Evolutionary conservation across 1,140 invertebrate genomes (phyloP).

Genomic region (Aphaenogaster ashmeadi): DNA sequence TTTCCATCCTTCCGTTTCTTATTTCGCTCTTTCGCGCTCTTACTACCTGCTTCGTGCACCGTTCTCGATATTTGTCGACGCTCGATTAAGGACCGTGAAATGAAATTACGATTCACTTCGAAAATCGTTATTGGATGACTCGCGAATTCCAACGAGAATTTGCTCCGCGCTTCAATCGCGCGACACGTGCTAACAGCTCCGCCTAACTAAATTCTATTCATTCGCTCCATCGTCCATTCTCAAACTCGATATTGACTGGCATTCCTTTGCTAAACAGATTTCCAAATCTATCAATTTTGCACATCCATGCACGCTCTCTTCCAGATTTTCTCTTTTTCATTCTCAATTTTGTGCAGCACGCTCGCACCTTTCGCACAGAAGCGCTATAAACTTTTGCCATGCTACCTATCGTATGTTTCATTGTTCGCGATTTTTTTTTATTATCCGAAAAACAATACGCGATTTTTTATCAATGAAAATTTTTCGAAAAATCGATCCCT

Average conservation of each 20-base stretch:
- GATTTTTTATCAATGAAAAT: neutral
- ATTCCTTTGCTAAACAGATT: slow-evolving; percentile 23
- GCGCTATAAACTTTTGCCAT: slow-evolving; percentile 1
- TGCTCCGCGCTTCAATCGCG: slow-evolving; percentile 4
- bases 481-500: slow-evolving; percentile 39
- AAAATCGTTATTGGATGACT: slow-evolving; percentile 15
- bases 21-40: slow-evolving; percentile 68
- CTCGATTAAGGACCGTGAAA: slow-evolving; percentile 76
- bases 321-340: slow-evolving; percentile 25
- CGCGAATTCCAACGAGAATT: slow-evolving; percentile 44
- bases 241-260: slow-evolving; percentile 12
- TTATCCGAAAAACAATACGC: slow-evolving; percentile 19
- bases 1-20: slow-evolving; percentile 49
- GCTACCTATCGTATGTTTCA: neutral
- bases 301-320: neutral
- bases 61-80: slow-evolving; percentile 55
- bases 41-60: slow-evolving; percentile 68
- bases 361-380: slow-evolving; percentile 39
- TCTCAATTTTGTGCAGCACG: slow-evolving; percentile 26
- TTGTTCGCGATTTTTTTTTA: neutral
- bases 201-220: slow-evolving; percentile 48
- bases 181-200: slow-evolving; percentile 52
- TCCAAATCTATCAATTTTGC: slow-evolving; percentile 19
- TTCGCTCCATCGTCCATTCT: slow-evolving; percentile 35
- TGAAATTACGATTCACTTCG: slow-evolving; percentile 55